Base-by-base conservation (phyloP, 2,888 invertebrate genomes). In the Cryptocephalus moraei region DNA sequence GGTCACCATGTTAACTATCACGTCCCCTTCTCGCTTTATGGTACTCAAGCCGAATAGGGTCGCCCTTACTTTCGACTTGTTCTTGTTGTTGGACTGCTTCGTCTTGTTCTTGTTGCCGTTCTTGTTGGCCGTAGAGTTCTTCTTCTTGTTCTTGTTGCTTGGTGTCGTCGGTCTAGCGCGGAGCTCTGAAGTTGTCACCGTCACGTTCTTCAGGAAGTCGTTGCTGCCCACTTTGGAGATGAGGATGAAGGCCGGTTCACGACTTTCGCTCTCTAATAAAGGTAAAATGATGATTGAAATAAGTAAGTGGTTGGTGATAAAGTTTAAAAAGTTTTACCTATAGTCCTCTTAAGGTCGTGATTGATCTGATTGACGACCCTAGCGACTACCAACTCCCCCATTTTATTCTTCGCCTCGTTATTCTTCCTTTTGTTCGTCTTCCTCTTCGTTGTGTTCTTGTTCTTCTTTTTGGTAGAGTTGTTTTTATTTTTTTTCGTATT, bases 41-140 rank as follows among this genome's bases (percentile, higher is more conserved):
- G 88, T 82, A 10, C 90, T 84, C 52, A 91, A 67, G 1, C 90
- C 90, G 52, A 85, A 89, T 39, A 91, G 71, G 0, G 86, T 89
- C 14, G 90, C 90, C 63, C 80, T 81, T 4, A 87, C 86, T 62
- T 81, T 77, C 2, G 78, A 79, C 53, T 77, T 76, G 50, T 70
- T 78, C 58, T 76, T 80, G 46, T 66, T 65, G 45, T 57, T 56
- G 8, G 54, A 61, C n/a, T 52, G 47, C 39, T 52, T 52, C 9
- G 45, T 47, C 31, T 48, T 52, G 49, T 49, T 52, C 39, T 51
- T 49, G 14, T 42, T 50, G 14, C 43, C 40, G 38, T 34, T 47
- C 9, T 40, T 11, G 12, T 44, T 44, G 33, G 42, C 31, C 9
- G 38, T 32, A 22, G 69, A 66, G 53, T 71, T 73, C 32, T 54